These are phyloP conservation scores for Philantomba maxwellii DNA, from an alignment of 2,113 vertebrate genomes.

Conservation along the genomic window DNA sequence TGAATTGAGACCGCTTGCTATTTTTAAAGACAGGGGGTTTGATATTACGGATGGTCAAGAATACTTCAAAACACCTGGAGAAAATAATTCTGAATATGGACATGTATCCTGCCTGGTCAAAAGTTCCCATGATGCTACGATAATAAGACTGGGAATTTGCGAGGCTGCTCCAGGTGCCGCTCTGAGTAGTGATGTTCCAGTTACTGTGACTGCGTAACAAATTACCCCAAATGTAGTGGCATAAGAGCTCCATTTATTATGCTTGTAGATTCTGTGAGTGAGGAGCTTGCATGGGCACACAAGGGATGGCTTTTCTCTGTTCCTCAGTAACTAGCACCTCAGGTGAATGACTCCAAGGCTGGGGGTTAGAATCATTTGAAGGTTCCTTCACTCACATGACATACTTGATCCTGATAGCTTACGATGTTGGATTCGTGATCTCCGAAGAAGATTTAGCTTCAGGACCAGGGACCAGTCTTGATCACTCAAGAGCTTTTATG, in stretches of 20 bases:
- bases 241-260: neutral
- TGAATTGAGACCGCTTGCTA: neutral
- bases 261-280: neutral
- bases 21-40: neutral
- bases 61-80: neutral
- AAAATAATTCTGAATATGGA: neutral
- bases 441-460: neutral
- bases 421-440: neutral
- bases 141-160: neutral
- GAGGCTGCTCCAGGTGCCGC: neutral
- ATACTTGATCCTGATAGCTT: neutral
- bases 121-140: neutral
- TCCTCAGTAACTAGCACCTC: neutral
- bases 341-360: neutral
- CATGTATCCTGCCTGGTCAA: neutral
- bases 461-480: neutral
- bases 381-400: neutral
- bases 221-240: neutral
- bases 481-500: neutral
- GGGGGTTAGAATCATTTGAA: neutral
- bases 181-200: neutral
- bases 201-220: neutral
- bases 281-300: neutral
- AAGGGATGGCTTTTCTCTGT: neutral
- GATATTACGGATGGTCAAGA: neutral